These are phyloP conservation scores for Benthosema pterotum DNA, from an alignment of 2,797 vertebrate genomes.

Conservation along the genomic window DNA sequence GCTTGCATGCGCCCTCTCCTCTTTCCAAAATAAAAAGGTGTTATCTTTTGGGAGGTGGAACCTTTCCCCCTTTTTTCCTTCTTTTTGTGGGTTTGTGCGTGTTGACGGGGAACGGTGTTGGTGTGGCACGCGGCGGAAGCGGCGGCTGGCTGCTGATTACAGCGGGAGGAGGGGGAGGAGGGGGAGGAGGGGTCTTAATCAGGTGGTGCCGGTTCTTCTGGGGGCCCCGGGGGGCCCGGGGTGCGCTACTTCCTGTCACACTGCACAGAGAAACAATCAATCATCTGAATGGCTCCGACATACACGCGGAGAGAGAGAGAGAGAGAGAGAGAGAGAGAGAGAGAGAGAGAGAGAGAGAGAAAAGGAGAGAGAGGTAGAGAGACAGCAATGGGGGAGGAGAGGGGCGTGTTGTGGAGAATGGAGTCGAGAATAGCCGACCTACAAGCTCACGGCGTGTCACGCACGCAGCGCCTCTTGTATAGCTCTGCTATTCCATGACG, in stretches of 20 bases:
- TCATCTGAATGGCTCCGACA: conserved; percentile 86
- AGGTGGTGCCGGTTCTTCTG: conserved; percentile 87
- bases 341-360: conserved; percentile 63
- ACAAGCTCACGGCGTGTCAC: too few species aligned
- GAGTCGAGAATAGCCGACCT: too few species aligned
- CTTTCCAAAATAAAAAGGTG: conserved; percentile 51
- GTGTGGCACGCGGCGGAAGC: conserved; percentile 83
- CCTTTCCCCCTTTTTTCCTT: conserved; percentile 64
- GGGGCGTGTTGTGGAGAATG: neutral
- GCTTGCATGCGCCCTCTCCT: too few species aligned
- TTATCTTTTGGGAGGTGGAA: conserved; percentile 76
- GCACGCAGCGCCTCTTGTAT: too few species aligned
- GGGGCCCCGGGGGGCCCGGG: conserved; percentile 87
- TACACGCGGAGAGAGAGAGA: conserved; percentile 64
- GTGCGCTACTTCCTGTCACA: conserved; percentile 91
- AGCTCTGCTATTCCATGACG: too few species aligned
- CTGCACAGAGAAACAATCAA: conserved; percentile 93
- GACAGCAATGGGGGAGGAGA: too few species aligned
- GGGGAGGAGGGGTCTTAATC: conserved; percentile 83
- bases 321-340: conserved; percentile 46
- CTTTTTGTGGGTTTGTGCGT: conserved; percentile 24
- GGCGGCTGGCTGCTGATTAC: conserved; percentile 80
- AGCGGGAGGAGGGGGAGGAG: conserved; percentile 64
- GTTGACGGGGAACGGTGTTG: conserved; percentile 75
- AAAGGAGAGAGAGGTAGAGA: conserved; percentile 9